Percentiles rank a stretch among this genome's conserved stretches.
Evolutionary conservation across 2,888 invertebrate species (phyloP).

Genomic region (Rhimphoctona megacephalus): DNA sequence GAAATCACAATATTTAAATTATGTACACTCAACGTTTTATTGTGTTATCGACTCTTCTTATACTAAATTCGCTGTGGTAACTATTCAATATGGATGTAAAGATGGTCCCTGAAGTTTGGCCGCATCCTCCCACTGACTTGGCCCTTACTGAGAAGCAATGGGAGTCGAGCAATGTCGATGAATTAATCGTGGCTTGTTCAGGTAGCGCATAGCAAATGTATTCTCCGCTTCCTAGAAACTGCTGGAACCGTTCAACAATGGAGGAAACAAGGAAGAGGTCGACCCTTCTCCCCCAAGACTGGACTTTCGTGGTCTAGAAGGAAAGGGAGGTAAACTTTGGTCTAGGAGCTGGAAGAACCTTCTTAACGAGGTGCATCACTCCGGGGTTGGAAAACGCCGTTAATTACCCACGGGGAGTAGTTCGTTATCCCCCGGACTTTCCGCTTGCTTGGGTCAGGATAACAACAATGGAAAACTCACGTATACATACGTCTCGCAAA

Average conservation of each 20-base stretch:
- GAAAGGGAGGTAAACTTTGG: slow-evolving; percentile 55
- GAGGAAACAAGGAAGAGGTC: slow-evolving; percentile 46
- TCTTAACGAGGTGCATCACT: slow-evolving; percentile 84
- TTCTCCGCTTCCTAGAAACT: slow-evolving; percentile 36
- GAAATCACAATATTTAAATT: not conserved
- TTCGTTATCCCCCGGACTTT: slow-evolving; percentile 81
- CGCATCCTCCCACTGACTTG: slow-evolving; percentile 35
- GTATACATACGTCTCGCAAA: slow-evolving; percentile 36
- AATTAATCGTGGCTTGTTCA: slow-evolving; percentile 67
- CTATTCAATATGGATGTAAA: slow-evolving; percentile 49
- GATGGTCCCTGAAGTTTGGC: slow-evolving; percentile 57
- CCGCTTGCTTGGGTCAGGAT: slow-evolving; percentile 61
- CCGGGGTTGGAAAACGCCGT: slow-evolving; percentile 82
- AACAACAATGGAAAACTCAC: slow-evolving; percentile 40
- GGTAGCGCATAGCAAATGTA: slow-evolving; percentile 49
- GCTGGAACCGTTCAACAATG: slow-evolving; percentile 45
- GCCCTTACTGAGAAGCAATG: slow-evolving; percentile 48
- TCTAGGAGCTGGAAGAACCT: slow-evolving; percentile 75
- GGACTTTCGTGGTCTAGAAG: slow-evolving; percentile 51
- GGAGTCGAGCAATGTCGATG: slow-evolving; percentile 56
- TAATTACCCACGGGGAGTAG: slow-evolving; percentile 81
- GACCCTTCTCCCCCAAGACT: slow-evolving; percentile 62
- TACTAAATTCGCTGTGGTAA: not conserved
- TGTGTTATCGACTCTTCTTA: not conserved
- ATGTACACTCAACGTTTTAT: not conserved